A percentile compares a stretch with the other conserved stretches of the same genome.
Evolutionary conservation across 2,888 invertebrate genomes (phyloP).

Genomic region (Neria commutata): DNA sequence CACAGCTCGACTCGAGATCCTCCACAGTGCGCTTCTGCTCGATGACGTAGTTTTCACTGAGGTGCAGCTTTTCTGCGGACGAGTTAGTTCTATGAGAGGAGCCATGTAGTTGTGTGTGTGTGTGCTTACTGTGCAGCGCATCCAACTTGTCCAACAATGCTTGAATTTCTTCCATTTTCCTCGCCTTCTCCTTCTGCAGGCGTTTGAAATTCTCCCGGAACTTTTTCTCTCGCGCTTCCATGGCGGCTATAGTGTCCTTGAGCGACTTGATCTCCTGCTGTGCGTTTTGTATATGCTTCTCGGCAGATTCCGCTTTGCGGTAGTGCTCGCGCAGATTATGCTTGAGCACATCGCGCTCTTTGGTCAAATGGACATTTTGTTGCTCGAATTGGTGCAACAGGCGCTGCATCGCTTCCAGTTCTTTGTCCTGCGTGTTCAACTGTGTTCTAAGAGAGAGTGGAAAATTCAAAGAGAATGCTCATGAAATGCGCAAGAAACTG

Average conservation of each 20-base stretch:
- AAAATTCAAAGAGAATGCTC: background rate
- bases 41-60: constrained; percentile 57
- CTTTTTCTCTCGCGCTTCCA: constrained; percentile 51
- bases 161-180: constrained; percentile 57
- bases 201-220: constrained; percentile 46
- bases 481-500: background rate
- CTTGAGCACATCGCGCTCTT: constrained; percentile 56
- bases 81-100: background rate
- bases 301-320: constrained; percentile 38
- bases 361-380: constrained; percentile 49
- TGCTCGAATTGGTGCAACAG: constrained; percentile 54
- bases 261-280: constrained; percentile 57
- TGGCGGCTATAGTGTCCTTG: constrained; percentile 48
- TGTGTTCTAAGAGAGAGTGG: constrained; percentile 41
- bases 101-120: background rate
- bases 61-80: constrained; percentile 51
- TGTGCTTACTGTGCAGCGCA: constrained; percentile 46
- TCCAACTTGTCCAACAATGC: constrained; percentile 56
- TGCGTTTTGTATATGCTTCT: constrained; percentile 47
- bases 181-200: constrained; percentile 51
- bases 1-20: constrained; percentile 52
- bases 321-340: constrained; percentile 51
- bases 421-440: constrained; percentile 55
- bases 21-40: constrained; percentile 57
- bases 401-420: constrained; percentile 55